Evolutionary conservation across 2,113 vertebrate genomes (phyloP).

Genomic region (Perccottus glenii): DNA sequence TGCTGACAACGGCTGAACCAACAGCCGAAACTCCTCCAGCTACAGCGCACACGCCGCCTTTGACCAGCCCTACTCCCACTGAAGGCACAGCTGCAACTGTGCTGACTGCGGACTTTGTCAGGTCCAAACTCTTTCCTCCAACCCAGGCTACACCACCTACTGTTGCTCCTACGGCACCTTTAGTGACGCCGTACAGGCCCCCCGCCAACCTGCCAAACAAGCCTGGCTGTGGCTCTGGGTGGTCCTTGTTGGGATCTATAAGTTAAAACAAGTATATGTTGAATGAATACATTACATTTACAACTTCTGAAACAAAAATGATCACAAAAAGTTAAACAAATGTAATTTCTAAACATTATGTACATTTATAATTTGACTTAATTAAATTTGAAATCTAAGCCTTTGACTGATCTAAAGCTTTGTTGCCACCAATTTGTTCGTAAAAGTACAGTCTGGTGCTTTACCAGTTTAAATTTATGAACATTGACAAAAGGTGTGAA

Average conservation of each 20-base stretch:
- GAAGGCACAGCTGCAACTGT: conserved; percentile 90
- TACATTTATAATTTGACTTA: too few species aligned
- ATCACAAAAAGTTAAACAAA: too few species aligned
- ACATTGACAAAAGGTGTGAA: too few species aligned
- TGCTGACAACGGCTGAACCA: conserved; percentile 91
- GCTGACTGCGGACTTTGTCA: conserved; percentile 92
- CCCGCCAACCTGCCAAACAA: conserved; percentile 92
- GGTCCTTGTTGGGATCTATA: conserved; percentile 89
- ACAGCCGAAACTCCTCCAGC: conserved; percentile 90
- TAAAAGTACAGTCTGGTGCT: too few species aligned
- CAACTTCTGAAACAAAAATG: too few species aligned
- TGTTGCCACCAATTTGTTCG: too few species aligned
- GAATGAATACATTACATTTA: not conserved
- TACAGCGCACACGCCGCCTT: conserved; percentile 89
- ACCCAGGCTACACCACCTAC: conserved; percentile 94
- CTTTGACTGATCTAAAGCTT: too few species aligned
- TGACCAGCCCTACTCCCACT: conserved; percentile 91
- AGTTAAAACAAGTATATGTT: conserved; percentile 18
- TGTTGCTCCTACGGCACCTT: conserved; percentile 92
- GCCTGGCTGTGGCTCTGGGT: conserved; percentile 87
- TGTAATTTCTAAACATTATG: too few species aligned
- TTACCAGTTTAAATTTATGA: too few species aligned
- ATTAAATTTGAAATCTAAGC: too few species aligned
- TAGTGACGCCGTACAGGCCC: conserved; percentile 92
- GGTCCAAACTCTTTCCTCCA: conserved; percentile 91